A percentile compares a stretch with the other conserved stretches of the same genome.
Evolutionary conservation across 1,140 invertebrate genomes (phyloP).

Genomic region (Pararge aegeria): DNA sequence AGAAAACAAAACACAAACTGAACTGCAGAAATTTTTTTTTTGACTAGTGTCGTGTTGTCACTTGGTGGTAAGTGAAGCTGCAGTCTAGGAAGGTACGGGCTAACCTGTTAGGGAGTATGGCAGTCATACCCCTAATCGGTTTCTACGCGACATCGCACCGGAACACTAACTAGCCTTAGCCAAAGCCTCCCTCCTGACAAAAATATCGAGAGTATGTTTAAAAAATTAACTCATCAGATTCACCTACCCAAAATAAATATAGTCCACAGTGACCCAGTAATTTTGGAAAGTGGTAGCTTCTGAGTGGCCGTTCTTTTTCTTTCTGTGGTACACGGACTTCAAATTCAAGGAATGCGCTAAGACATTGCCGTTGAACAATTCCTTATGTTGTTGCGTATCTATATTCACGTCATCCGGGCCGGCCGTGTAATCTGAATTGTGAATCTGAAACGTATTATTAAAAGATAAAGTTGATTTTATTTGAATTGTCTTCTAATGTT

Average conservation of each 20-base stretch:
- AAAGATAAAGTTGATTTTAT: background rate
- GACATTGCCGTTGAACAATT: conserved; percentile 67
- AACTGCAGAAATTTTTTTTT: too few relatives aligned
- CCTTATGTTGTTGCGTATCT: conserved; percentile 19
- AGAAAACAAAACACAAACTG: too few relatives aligned
- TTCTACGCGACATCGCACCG: too few relatives aligned
- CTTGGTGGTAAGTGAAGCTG: too few relatives aligned
- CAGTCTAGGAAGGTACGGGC: too few relatives aligned
- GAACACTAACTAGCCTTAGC: too few relatives aligned
- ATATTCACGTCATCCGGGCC: background rate
- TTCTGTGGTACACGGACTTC: conserved; percentile 79
- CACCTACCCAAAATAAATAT: conserved; percentile 86
- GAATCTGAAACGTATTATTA: conserved; percentile 22
- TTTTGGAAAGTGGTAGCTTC: conserved; percentile 88
- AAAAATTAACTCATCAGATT: too few relatives aligned
- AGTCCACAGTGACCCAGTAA: conserved; percentile 90
- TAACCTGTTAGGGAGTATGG: too few relatives aligned
- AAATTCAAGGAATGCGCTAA: conserved; percentile 81
- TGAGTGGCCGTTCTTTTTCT: conserved; percentile 51
- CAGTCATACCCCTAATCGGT: too few relatives aligned
- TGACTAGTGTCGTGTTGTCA: too few relatives aligned
- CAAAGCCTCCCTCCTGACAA: too few relatives aligned
- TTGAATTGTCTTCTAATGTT: background rate
- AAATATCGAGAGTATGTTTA: too few relatives aligned
- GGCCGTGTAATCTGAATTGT: conserved; percentile 47